Conservation (phyloP, 2,888 invertebrate species). For the Aleiodes leptofemur region DNA sequence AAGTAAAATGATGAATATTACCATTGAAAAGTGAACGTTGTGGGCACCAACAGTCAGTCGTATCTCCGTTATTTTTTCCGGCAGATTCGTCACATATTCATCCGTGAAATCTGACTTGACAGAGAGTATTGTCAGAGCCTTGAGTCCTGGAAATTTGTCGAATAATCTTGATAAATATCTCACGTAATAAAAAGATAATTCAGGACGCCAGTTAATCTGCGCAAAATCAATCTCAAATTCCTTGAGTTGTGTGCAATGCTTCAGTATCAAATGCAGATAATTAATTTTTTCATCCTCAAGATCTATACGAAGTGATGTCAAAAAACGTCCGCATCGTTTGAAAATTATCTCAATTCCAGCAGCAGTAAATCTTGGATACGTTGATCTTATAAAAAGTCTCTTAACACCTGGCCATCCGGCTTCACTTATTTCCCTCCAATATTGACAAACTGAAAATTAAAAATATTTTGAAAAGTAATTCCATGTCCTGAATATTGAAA, state of each 20-base stretch:
- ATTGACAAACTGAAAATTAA: not conserved
- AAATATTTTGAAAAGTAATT: not conserved
- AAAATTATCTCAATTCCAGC: slow-evolving; percentile 22
- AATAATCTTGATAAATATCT: slow-evolving; percentile 15
- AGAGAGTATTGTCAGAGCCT: not conserved
- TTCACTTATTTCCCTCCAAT: slow-evolving; percentile 14
- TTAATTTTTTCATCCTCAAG: slow-evolving; percentile 18
- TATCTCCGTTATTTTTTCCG: not conserved
- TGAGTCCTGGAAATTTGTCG: slow-evolving; percentile 4
- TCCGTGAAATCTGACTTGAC: slow-evolving; percentile 11
- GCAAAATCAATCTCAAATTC: slow-evolving; percentile 25
- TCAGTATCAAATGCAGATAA: slow-evolving; percentile 11
- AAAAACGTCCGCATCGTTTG: slow-evolving; percentile 10
- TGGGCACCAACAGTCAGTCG: slow-evolving; percentile 20
- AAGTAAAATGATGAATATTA: not conserved
- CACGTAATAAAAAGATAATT: not conserved
- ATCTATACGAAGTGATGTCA: slow-evolving; percentile 13
- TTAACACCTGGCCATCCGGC: slow-evolving; percentile 11
- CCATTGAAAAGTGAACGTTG: slow-evolving; percentile 27
- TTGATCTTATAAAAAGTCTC: slow-evolving; percentile 26
- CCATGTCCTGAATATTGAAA: too few species aligned
- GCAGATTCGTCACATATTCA: slow-evolving; percentile 13
- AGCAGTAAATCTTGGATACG: slow-evolving; percentile 5
- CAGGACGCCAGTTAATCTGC: slow-evolving; percentile 18
- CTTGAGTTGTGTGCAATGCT: not conserved